Evolutionary conservation across 2,113 vertebrate species (phyloP).

Genomic region (Glareola pratincola): DNA sequence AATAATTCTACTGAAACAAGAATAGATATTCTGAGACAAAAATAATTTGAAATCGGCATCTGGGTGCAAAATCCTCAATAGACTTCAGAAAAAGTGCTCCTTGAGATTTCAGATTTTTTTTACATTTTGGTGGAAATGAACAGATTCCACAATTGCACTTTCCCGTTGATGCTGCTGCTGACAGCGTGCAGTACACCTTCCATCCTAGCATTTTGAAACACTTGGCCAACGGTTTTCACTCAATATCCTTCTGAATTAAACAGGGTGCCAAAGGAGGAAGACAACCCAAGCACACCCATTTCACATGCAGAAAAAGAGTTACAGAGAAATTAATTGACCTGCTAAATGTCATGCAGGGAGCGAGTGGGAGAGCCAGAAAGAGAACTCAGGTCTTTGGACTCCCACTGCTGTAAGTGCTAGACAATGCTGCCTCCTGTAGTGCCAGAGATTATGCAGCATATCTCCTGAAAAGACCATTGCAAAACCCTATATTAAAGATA

Average conservation of each 20-base stretch:
- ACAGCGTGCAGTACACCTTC: not conserved
- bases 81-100: not conserved
- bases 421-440: not conserved
- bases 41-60: not conserved
- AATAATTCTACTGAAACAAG: not conserved
- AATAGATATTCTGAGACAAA: not conserved
- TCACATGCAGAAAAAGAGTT: not conserved
- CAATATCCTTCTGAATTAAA: not conserved
- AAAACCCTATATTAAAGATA: not conserved
- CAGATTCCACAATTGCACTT: not conserved
- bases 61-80: not conserved
- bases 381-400: not conserved
- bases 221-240: not conserved
- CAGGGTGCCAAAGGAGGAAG: not conserved
- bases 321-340: slow-evolving; percentile 13
- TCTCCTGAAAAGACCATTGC: not conserved
- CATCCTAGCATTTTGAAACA: not conserved
- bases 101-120: not conserved
- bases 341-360: not conserved
- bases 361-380: slow-evolving; percentile 5
- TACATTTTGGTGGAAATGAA: not conserved
- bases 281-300: not conserved
- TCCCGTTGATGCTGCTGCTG: not conserved
- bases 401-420: not conserved
- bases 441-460: not conserved